Evolutionary conservation across 2,113 vertebrate species (phyloP), one percentile per base, ranked within the genome.

Genomic region (Bubo bubo): DNA sequence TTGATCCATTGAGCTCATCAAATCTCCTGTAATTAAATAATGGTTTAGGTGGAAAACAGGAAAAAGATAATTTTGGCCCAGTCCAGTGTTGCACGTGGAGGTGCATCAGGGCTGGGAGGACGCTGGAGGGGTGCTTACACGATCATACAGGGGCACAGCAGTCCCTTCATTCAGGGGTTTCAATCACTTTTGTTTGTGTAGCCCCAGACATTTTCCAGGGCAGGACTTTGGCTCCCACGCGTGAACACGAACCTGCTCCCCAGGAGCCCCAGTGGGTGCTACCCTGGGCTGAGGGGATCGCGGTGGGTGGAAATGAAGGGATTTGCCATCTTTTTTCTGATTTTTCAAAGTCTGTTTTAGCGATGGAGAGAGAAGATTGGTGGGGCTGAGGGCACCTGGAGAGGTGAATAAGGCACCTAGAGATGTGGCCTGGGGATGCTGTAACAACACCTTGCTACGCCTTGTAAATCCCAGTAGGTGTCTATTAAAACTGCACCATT

Each of bases 251-350:
- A 16, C 34, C 50, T n/a, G 47, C 3, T 10, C n/a, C 75, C 20
- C 1, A 0, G 58, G 35, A 85, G 34, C 52, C 2, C 5, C 1
- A 1, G 5, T 0, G 8, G 50, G 23, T 45, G 23, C 35, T 28
- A 26, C 70, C 52, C 82, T 8, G 6, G 8, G 41, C 50, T 70
- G 16, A 0, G 2, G 37, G 28, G 28, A 19, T 27, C 32, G 45
- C 0, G 0, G 16, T 67, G 79, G 21, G 14, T 72, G 55, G 37
- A 81, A 80, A 20, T 8, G 17, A 60, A 75, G 79, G 18, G 39
- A 49, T 62, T 67, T 62, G 8, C 28, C 15, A 10, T 35, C 39
- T 82, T 62, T 68, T 6, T 68, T 77, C 53, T 70, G 37, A 17
- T 68, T 77, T 62, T 73, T 83, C 43, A 22, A 49, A 24, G 35